phyloP scores from a whole-genome alignment of 1,140 invertebrate genomes.

The Ostrea denselamellosa region DNA sequence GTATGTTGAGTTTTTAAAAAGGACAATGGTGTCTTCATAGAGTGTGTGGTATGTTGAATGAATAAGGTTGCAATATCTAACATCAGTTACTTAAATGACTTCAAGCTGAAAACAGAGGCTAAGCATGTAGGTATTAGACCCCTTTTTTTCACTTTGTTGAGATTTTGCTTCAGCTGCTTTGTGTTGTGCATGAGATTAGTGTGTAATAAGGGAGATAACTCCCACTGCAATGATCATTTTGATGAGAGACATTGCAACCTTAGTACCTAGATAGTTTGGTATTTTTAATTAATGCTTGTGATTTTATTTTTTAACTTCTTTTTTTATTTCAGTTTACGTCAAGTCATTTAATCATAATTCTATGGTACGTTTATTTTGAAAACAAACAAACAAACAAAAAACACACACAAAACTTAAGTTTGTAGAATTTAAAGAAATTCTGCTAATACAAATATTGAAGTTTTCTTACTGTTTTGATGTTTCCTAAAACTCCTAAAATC shows the following conservation, averaged over 20 bases:
- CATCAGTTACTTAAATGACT: not conserved
- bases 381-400: too few relatives aligned
- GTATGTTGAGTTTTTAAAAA: not conserved
- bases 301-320: not conserved
- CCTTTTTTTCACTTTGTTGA: not conserved
- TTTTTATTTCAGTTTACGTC: slow-evolving; percentile 9
- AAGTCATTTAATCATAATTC: slow-evolving; percentile 31
- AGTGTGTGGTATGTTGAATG: slow-evolving; percentile 20
- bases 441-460: not conserved
- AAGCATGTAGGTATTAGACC: not conserved
- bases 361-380: slow-evolving; percentile 23
- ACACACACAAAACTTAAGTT: not conserved
- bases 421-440: not conserved
- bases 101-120: not conserved
- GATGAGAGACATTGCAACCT: slow-evolving; percentile 32
- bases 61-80: slow-evolving; percentile 16
- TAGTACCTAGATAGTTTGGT: not conserved
- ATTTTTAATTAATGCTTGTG: slow-evolving; percentile 1
- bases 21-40: slow-evolving; percentile 2
- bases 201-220: not conserved
- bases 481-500: slow-evolving; percentile 6
- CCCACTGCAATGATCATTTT: not conserved
- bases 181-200: not conserved
- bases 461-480: not conserved
- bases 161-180: not conserved